Evolutionary conservation across 2,888 invertebrate species (phyloP).

Genomic region (Omphaloscelis lunosa): DNA sequence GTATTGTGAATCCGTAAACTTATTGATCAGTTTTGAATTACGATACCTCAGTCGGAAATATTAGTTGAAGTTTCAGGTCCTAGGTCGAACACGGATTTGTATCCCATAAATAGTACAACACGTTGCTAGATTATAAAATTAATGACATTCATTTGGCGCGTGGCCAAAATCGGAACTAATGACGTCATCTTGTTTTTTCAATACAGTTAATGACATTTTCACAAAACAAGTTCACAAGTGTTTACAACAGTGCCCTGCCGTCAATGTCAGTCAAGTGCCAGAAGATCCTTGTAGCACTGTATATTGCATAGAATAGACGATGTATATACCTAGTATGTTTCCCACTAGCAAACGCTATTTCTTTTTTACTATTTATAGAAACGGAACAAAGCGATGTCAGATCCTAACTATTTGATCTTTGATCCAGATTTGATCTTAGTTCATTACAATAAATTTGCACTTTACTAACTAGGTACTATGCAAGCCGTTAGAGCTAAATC

Average conservation of each 20-base stretch:
- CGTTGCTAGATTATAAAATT: too few relatives aligned
- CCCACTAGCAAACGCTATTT: not conserved
- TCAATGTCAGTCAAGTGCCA: too few relatives aligned
- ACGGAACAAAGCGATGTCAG: not conserved
- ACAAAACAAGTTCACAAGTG: too few relatives aligned
- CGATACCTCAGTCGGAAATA: not conserved
- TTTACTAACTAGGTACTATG: not conserved
- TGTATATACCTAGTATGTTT: not conserved
- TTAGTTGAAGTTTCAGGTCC: not conserved
- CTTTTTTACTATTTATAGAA: not conserved
- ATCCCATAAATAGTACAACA: not conserved
- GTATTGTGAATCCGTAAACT: not conserved
- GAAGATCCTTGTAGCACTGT: too few relatives aligned
- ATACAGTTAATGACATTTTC: too few relatives aligned
- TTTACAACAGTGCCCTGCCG: too few relatives aligned
- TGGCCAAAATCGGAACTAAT: too few relatives aligned
- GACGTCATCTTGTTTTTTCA: too few relatives aligned
- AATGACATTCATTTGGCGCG: not conserved
- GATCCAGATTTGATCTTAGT: not conserved
- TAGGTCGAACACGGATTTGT: not conserved
- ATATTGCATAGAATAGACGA: too few relatives aligned
- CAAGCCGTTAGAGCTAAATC: slow-evolving; percentile 8
- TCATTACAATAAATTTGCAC: not conserved
- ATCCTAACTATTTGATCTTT: not conserved
- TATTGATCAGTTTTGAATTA: slow-evolving; percentile 1